Evolutionary conservation across 2,888 invertebrate genomes (phyloP).

Genomic region (Neocrepidodera transversa): DNA sequence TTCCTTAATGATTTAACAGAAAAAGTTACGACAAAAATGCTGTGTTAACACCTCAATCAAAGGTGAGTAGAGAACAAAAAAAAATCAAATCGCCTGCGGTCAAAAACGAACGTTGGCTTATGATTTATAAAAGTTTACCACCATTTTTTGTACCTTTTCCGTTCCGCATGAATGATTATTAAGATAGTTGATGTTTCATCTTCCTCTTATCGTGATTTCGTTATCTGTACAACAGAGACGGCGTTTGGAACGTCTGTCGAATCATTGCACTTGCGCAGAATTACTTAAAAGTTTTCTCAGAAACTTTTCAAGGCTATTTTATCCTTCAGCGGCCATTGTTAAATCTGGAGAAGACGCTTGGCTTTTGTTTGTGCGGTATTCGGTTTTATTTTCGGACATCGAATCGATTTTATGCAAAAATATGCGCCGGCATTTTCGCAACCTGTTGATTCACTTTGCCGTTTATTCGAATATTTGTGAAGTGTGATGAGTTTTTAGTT

Average conservation of each 20-base stretch:
- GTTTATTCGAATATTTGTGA: constrained; percentile 36
- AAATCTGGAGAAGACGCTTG: constrained; percentile 55
- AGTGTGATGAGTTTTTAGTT: constrained; percentile 33
- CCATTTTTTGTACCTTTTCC: constrained; percentile 49
- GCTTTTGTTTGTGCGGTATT: constrained; percentile 40
- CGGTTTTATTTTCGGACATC: constrained; percentile 18
- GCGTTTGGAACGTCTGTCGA: constrained; percentile 34
- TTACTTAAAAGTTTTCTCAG: constrained; percentile 57
- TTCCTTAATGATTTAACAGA: constrained; percentile 28
- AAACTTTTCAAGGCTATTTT: constrained; percentile 59
- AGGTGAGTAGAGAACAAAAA: constrained; percentile 40
- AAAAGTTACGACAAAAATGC: constrained; percentile 26
- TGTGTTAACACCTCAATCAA: constrained; percentile 32
- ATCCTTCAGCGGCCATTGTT: constrained; percentile 60
- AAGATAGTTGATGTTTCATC: constrained; percentile 21
- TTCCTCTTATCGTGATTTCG: constrained; percentile 16
- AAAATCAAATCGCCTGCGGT: constrained; percentile 40
- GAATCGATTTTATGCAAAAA: constrained; percentile 36
- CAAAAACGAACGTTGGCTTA: constrained; percentile 42
- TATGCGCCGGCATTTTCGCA: constrained; percentile 42
- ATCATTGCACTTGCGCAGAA: constrained; percentile 50
- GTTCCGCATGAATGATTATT: constrained; percentile 44
- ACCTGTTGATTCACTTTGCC: constrained; percentile 49
- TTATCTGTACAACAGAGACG: constrained; percentile 41
- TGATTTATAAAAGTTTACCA: constrained; percentile 47